Evolutionary conservation across 1,140 invertebrate genomes (phyloP), one percentile per base, ranked within the genome.

Genomic region (Diuraphis noxia): DNA sequence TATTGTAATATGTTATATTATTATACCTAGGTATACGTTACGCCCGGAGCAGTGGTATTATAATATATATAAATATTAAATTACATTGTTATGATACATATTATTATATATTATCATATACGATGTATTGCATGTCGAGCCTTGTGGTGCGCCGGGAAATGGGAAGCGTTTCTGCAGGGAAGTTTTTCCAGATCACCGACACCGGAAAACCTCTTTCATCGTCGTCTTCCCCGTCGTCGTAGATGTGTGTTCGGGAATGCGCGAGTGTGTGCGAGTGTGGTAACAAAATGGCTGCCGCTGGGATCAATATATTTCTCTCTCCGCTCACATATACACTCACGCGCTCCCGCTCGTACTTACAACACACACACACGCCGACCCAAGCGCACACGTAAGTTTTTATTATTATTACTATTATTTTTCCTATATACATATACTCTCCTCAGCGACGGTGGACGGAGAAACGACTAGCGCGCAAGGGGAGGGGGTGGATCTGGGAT

Each of bases 301-400:
- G 52, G 86, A 88, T 87, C 85, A 87, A 87, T 87, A 87, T 87
- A 56, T 56, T 87, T 87, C 85, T 46, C 82, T 49, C 30, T 21
- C 2, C n/a, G 23, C 40, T 19, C 81, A 41, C 81, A 41, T 40
- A 82, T 10, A 82, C 21, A 38, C n/a, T 7, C 77, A 10, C 40
- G 1, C 40, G 8, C 43, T 21, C 25, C 0, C 84, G n/a, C n/a
- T 9, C 34, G 43, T 52, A 25, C 43, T 23, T 17, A 49, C n/a
- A 36, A 86, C 43, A 86, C 43, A 21, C 41, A 43, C n/a, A 23
- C 84, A 34, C 41, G 34, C 30, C 30, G 8, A 43, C 40, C 30
- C 81, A 2, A 25, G 40, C 25, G 30, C 41, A 41, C 81, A 25
- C 23, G 13, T 40, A 41, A 38, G 81, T 82, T 82, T 82, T 41